Base-by-base conservation (phyloP, 2,113 vertebrate genomes). In the Podarcis muralis region DNA sequence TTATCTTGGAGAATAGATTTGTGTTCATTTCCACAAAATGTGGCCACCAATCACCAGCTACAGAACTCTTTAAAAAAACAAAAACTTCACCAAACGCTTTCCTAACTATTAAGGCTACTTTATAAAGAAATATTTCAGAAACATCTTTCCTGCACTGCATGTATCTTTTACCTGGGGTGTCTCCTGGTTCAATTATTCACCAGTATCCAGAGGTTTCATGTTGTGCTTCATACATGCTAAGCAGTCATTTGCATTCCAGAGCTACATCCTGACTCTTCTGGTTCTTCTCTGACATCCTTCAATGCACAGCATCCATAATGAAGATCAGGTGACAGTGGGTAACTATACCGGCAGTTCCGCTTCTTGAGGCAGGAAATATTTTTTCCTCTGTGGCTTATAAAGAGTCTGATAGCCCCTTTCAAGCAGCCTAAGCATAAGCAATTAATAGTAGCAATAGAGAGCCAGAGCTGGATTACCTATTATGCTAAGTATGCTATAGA, bases 301-400 rank as follows among this genome's bases (percentile, higher is more conserved):
- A 79, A 59, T 87, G 57, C 16, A 82, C 16, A 48, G 18, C 65
- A 20, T 25, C 74, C 23, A 35, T 71, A 88, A 84, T 72, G n/a
- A 91, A 89, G 84, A 89, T 37, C 69, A 90, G n/a, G 92, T 22
- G 59, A 75, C 43, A 84, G 89, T 76, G n/a, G 11, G 1, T 87
- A 82, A 48, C 74, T 90, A 87, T 90, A 78, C 48, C 8, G 62
- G 40, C 1, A 87, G 57, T 22, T 77, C 16, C 74, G 0, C 69
- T 65, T 90, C 9, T 89, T 59, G 23, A 57, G 48, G 74, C 25
- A 18, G 76, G 3, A 89, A 74, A 87, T 81, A 32, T 75, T 81
- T 68, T 4, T 88, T 85, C 37, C 22, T 43, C 25, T n/a, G 1
- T 87, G 71, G 15, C 1, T 79, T 13, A 57, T 91, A 75, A 81